Evolutionary conservation across 1,140 invertebrate genomes (phyloP), one percentile per base, ranked within the genome.

Genomic region (Cherax quadricarinatus): DNA sequence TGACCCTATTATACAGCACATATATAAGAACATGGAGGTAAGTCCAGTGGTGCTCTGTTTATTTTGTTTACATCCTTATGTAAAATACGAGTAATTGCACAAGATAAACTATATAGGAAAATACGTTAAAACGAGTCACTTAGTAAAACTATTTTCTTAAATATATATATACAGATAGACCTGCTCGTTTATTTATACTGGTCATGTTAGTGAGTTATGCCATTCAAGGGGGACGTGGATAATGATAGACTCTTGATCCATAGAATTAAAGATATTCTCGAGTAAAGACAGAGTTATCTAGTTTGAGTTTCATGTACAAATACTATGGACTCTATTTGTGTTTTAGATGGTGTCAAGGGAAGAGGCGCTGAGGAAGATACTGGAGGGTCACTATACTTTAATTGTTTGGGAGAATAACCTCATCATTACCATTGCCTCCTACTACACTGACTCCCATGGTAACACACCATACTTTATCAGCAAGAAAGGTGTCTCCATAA

Each of bases 301-400:
- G 9, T 14, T 14, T 57, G 14, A 57, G 9, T 57, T 0, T 57
- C 14, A 9, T 57, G 53, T 57, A 57, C 6, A 57, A 57, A 57
- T 57, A 5, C 3, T 10, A 14, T 57, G 3, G 9, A 57, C 4
- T 0, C 14, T 57, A 57, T 6, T 82, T n/a, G n/a, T 49, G 18
- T 83, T 83, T 18, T 53, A 83, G 81, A 60, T 30, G n/a, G 24
- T 83, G 7, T 49, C 81, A 24, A 53, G 53, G 41, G 80, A 82
- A 48, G 18, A 53, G 12, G 80, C 80, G 10, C 48, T 82, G 49
- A 6, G 53, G 80, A 48, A 53, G 49, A 49, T 82, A 51, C 80
- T 82, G 80, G 80, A 14, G 6, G 80, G 80, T 18, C 10, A 49
- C 48, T 82, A 41, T n/a, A 51, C 80, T 1, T 18, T 82, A 14